Base-by-base conservation (phyloP, 1,140 invertebrate species). In the Lasioglossum baleicum region DNA sequence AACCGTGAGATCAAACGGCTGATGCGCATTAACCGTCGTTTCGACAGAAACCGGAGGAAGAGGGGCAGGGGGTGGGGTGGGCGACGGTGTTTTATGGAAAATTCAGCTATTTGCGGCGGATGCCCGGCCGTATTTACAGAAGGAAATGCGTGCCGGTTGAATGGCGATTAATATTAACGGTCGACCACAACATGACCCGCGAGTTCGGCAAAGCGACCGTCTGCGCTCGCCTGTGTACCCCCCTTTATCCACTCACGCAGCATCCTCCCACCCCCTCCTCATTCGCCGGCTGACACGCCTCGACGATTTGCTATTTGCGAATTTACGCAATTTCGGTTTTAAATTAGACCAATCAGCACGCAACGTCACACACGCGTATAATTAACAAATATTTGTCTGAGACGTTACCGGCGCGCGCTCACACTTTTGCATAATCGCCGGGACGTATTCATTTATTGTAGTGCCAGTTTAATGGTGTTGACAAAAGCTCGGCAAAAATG, bases 141-240 rank as follows among this genome's bases (percentile, higher is more conserved):
- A 56, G 83, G 69, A 85, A 85, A 83, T 78, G 78, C 81, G 72
- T 76, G 65, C 35, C 61, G 42, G 79, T 83, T 76, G 71, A 82
- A 86, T 82, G 71, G 58, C 65, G 81, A 86, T 86, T 86, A 86
- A 85, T 85, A 86, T 86, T 84, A 86, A 86, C 83, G 80, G 42
- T 8, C 26, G 48, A 82, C 84, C 84, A 40, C 75, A 80, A 73
- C 83, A 72, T 58, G 72, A 61, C 42, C 68, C 56, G 77, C 17
- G 42, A 77, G 65, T 84, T 85, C 53, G 70, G 60, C 60, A 22
- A 63, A 84, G 77, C 77, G 51, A 7, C 31, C 53, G 42, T 71
- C 53, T 69, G 63, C 61, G 13, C 44, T 10, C 10, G 1, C 13
- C 44, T 48, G 44, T 48, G 44, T 48, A 13, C 44, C 44, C 13